phyloP scores from a whole-genome alignment of 2,113 vertebrate genomes.

The Erinaceus europaeus region DNA sequence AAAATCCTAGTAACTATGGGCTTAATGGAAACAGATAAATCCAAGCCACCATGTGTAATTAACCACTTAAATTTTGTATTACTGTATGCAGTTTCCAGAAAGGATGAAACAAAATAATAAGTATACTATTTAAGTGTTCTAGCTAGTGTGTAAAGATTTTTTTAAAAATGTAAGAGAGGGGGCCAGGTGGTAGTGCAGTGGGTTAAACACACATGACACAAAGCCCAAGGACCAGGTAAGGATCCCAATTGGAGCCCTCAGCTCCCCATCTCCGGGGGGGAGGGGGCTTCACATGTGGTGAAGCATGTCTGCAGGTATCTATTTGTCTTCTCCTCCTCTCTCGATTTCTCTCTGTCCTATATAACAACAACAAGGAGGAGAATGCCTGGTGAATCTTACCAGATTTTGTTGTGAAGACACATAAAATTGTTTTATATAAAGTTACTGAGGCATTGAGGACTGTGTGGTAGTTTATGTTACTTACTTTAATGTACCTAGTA shows the following conservation, averaged over 20 bases:
- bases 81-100: not conserved
- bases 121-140: not conserved
- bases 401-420: not conserved
- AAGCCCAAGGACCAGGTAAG: too few species aligned
- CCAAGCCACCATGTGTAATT: not conserved
- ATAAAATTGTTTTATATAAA: not conserved
- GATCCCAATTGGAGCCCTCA: too few species aligned
- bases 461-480: not conserved
- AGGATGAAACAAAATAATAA: not conserved
- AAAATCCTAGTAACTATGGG: not conserved
- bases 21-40: not conserved
- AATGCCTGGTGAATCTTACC: not conserved
- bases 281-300: too few species aligned
- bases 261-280: too few species aligned
- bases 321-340: too few species aligned
- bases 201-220: too few species aligned
- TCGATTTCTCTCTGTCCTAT: not conserved
- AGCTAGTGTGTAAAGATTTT: not conserved
- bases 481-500: not conserved
- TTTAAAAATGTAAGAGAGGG: not conserved
- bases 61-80: not conserved
- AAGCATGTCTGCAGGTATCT: too few species aligned
- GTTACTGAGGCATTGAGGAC: not conserved
- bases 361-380: not conserved
- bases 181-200: too few species aligned